Evolutionary conservation across 1,140 invertebrate genomes (phyloP), one percentile per base, ranked within the genome.

Genomic region (Drosophila kikkawai): DNA sequence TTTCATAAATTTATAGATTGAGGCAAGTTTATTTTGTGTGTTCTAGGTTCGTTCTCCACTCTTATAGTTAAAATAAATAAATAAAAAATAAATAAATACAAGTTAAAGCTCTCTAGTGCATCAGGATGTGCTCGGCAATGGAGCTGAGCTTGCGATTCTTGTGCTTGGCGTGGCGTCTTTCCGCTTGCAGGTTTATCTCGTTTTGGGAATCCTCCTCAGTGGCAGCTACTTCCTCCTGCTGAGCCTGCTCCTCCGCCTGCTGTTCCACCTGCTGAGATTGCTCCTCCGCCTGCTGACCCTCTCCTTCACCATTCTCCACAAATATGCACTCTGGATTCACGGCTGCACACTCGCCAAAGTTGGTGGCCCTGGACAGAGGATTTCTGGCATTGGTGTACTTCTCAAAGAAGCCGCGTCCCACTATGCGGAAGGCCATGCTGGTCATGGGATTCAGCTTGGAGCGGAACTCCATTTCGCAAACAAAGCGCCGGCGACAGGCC

Each of bases 401-500:
- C 55, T 83, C 84, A 47, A 92, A 92, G 68, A 92, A 91, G 15
- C 91, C 88, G 0, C 85, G 82, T 2, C 91, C 91, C 7, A 92
- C 75, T 45, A 92, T 84, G n/a, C 91, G 84, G 75, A 92, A 92
- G 41, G 84, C 91, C 84, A 92, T 92, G 69, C 82, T 81, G n/a
- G 84, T 91, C 53, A 92, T 26, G 17, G 91, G 91, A 68, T 91
- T 92, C 12, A 67, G 11, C 22, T 84, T 91, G 7, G 91, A 90
- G 6, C 90, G 83, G 76, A 93, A 93, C 55, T 93, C 92, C 88
- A 93, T 91, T 80, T 93, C 92, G 56, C 92, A 93, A 8, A 93
- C 81, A 36, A 93, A 93, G 37, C 92, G 88, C 7, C 83, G 91
- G 37, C 92, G 91, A 22, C 92, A 93, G 7, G 91, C 91, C 36